Evolutionary conservation across 2,888 invertebrate species (phyloP), one percentile per base, ranked within the genome.

Genomic region (Cerastoderma edule): DNA sequence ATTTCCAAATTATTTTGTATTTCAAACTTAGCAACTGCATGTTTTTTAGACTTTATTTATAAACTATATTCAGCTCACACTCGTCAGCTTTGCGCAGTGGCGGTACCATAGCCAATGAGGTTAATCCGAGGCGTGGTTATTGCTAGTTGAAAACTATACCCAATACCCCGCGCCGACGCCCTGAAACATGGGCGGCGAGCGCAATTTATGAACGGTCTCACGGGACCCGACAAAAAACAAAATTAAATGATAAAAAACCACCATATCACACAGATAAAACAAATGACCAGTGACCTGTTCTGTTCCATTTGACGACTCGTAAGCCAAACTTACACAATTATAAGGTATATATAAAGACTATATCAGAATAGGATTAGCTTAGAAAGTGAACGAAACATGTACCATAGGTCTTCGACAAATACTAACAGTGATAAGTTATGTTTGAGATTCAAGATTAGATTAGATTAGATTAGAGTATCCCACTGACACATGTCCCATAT

Each of bases 61-160:
- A 22, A 13, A 13, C 19, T 4, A 46, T 46, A 46, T 22, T 6
- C 22, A 46, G 16, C 16, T 0, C n/a, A 3, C 8, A 10, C 30
- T 32, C 69, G n/a, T 68, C 73, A 87, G 83, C 86, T 86, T 87
- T 86, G 87, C 86, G 87, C 86, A 88, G 86, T 86, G 87, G 86
- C 86, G 86, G 86, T 86, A 86, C 85, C 85, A 86, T 85, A 87
- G 86, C 84, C 84, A 83, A 89, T 91, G 91, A 91, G 89, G 91
- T 89, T 87, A 77, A 88, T 88, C 91, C 89, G 91, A 91, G 90
- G 89, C 89, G 89, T 88, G 91, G 89, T 91, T 90, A 91, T 91
- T 91, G 90, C 91, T 91, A 90, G 90, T 91, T 91, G 91, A 91
- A 91, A 91, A 91, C 90, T 91, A 89, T 88, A 89, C 88, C 91